Conservation (phyloP, 1,140 invertebrate species). For the Monochamus saltuarius region DNA sequence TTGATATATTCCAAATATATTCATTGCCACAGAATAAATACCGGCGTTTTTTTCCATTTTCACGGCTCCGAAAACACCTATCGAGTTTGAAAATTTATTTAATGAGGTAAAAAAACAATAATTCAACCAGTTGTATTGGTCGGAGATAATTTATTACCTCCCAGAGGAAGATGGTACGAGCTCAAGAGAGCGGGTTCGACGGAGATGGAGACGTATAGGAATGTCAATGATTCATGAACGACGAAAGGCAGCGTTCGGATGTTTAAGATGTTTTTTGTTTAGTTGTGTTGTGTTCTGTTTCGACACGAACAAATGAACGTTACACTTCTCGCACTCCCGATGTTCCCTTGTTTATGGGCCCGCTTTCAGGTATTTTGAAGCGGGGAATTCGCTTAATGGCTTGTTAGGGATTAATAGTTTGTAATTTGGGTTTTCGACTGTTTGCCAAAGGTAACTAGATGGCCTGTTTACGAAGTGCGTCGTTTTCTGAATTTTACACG, state of each 20-base stretch:
- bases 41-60: slow-evolving; percentile 34
- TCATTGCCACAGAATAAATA: slow-evolving; percentile 38
- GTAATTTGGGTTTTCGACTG: slow-evolving; percentile 20
- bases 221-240: slow-evolving; percentile 50
- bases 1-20: slow-evolving; percentile 42
- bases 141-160: slow-evolving; percentile 38
- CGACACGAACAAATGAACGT: slow-evolving; percentile 49
- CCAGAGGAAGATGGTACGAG: slow-evolving; percentile 27
- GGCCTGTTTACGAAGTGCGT: too few species aligned
- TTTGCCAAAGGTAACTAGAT: not conserved
- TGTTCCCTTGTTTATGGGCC: slow-evolving; percentile 34
- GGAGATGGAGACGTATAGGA: slow-evolving; percentile 32
- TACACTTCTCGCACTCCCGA: slow-evolving; percentile 48
- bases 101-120: slow-evolving; percentile 43
- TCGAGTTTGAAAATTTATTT: slow-evolving; percentile 40
- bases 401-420: slow-evolving; percentile 20
- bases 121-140: slow-evolving; percentile 34
- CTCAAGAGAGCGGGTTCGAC: slow-evolving; percentile 4
- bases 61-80: slow-evolving; percentile 36
- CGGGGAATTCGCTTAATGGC: slow-evolving; percentile 21
- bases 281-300: slow-evolving; percentile 48
- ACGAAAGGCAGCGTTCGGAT: slow-evolving; percentile 49
- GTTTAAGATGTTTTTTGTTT: slow-evolving; percentile 48
- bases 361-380: slow-evolving; percentile 28
- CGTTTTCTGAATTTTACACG: too few species aligned